A percentile compares a stretch with the other conserved stretches of the same genome.
Evolutionary conservation across 2,888 invertebrate species (phyloP).

Genomic region (Heteromurus nitidus): DNA sequence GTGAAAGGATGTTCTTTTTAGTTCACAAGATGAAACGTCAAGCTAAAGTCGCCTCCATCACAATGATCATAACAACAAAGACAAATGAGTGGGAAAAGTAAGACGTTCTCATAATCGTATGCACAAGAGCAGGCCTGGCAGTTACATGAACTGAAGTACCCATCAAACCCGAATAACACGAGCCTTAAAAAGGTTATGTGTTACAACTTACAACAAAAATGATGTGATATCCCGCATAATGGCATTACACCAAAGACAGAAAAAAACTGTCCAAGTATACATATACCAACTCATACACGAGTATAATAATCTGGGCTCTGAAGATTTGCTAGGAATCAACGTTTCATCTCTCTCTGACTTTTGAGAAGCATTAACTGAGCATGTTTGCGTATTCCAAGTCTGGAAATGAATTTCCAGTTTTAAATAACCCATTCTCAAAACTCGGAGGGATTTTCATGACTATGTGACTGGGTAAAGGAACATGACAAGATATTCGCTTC

Average conservation of each 20-base stretch:
- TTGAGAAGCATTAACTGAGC: neutral
- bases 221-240: slow-evolving; percentile 42
- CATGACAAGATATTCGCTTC: neutral
- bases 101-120: slow-evolving; percentile 13
- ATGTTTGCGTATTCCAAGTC: neutral
- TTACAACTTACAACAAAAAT: slow-evolving; percentile 32
- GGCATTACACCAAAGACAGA: slow-evolving; percentile 11
- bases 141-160: slow-evolving; percentile 5
- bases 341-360: neutral
- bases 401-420: slow-evolving; percentile 5
- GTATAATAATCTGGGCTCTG: slow-evolving; percentile 4
- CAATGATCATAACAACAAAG: slow-evolving; percentile 47
- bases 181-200: slow-evolving; percentile 21
- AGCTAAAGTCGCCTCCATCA: slow-evolving; percentile 15
- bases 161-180: slow-evolving; percentile 41
- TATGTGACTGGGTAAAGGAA: slow-evolving; percentile 5
- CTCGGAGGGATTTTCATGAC: slow-evolving; percentile 3
- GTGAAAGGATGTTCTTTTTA: neutral
- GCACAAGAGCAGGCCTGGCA: neutral
- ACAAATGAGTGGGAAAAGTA: slow-evolving; percentile 36
- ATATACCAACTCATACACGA: neutral
- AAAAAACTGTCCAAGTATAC: neutral
- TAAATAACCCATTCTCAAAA: slow-evolving; percentile 20
- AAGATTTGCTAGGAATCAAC: slow-evolving; percentile 6
- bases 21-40: slow-evolving; percentile 33